A percentile compares a stretch with the other conserved stretches of the same genome.
These are phyloP conservation scores for Cynodonichthys magdalenae DNA, from an alignment of 2,797 vertebrate species.

Conservation along the genomic window DNA sequence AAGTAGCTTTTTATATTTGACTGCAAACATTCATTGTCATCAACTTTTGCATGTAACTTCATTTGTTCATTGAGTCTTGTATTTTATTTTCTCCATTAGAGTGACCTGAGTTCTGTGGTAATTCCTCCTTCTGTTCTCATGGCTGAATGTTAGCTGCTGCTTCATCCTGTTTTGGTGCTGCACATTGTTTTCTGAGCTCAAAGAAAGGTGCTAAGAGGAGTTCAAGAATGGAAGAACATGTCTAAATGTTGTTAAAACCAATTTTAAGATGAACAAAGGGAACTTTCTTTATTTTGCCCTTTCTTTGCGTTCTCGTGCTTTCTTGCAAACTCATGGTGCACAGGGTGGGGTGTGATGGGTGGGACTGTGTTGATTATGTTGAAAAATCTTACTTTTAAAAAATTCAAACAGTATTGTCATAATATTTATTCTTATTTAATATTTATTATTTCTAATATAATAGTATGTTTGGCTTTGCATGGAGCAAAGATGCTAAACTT, in stretches of 20 bases:
- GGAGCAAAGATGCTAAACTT: constrained; percentile 48
- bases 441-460: constrained; percentile 4
- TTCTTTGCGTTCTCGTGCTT: constrained; percentile 61
- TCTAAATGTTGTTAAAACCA: not conserved
- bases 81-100: constrained; percentile 99
- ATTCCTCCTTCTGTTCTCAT: constrained; percentile 93
- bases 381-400: not conserved
- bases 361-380: constrained; percentile 21
- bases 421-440: no score
- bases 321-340: constrained; percentile 64
- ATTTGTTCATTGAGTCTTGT: constrained; percentile 93
- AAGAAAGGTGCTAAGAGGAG: constrained; percentile 77
- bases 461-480: constrained; percentile 60
- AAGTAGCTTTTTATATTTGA: constrained; percentile 29
- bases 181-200: constrained; percentile 73
- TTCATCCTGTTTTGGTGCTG: constrained; percentile 68
- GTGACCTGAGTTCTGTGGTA: constrained; percentile 99
- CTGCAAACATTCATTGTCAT: constrained; percentile 77
- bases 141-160: constrained; percentile 85
- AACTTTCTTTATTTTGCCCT: constrained; percentile 64
- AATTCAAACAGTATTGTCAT: constrained; percentile 1
- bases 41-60: constrained; percentile 93
- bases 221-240: constrained; percentile 82
- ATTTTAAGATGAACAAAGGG: not conserved
- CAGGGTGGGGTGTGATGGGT: constrained; percentile 44